Conservation (phyloP, 2,113 vertebrate species). For the Thamnophis sirtalis region DNA sequence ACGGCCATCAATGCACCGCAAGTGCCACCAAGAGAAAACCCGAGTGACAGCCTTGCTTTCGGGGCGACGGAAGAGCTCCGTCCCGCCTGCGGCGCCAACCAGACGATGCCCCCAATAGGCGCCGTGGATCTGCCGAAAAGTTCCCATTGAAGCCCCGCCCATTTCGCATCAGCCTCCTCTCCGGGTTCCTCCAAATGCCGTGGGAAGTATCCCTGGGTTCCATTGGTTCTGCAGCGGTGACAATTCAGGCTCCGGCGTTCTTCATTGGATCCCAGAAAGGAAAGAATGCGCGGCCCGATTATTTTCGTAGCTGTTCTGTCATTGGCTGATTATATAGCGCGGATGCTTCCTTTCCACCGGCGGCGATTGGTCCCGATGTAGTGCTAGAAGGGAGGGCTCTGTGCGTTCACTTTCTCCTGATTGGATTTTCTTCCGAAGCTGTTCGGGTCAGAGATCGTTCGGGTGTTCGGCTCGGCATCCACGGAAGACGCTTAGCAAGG, state of each 20-base stretch:
- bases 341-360: conserved; percentile 31
- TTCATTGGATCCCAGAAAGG: conserved; percentile 33
- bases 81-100: rapidly evolving
- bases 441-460: background rate
- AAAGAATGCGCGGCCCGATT: conserved; percentile 4
- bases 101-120: background rate
- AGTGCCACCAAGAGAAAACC: background rate
- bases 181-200: conserved; percentile 25
- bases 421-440: background rate
- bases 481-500: conserved; percentile 29
- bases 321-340: conserved; percentile 46
- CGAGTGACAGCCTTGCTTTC: background rate
- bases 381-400: background rate
- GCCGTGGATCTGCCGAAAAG: background rate
- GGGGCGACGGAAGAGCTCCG: background rate
- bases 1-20: background rate
- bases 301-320: background rate
- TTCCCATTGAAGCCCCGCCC: background rate
- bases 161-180: conserved; percentile 16
- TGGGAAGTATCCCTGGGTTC: background rate
- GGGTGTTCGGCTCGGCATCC: conserved; percentile 50
- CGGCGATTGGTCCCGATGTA: background rate
- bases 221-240: conserved; percentile 43
- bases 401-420: background rate
- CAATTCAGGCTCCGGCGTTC: conserved; percentile 26